These are phyloP conservation scores for Dilophus febrilis DNA, from an alignment of 2,888 invertebrate genomes.

Conservation along the genomic window DNA sequence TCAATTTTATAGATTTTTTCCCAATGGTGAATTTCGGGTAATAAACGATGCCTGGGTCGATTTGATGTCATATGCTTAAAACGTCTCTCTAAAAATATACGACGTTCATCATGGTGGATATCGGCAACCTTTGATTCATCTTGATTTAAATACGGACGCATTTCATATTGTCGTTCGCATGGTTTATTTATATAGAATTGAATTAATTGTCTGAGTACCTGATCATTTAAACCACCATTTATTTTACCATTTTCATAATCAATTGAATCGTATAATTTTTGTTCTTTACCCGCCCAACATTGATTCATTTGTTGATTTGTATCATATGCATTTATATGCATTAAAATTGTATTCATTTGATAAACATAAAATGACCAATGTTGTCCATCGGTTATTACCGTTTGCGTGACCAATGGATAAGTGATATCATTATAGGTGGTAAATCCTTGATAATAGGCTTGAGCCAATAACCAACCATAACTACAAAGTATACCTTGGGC, in stretches of 20 bases:
- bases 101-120: slow-evolving; percentile 47
- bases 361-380: slow-evolving; percentile 75
- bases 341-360: slow-evolving; percentile 72
- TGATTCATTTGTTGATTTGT: slow-evolving; percentile 57
- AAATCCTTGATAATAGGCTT: slow-evolving; percentile 76
- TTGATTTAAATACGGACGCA: slow-evolving; percentile 55
- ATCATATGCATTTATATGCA: slow-evolving; percentile 43
- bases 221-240: slow-evolving; percentile 63
- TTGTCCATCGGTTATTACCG: slow-evolving; percentile 75
- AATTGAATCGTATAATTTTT: slow-evolving; percentile 56
- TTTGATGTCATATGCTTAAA: slow-evolving; percentile 55
- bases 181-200: slow-evolving; percentile 59
- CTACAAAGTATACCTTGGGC: slow-evolving; percentile 61
- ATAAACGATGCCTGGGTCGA: slow-evolving; percentile 37
- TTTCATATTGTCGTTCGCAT: slow-evolving; percentile 36
- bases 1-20: slow-evolving; percentile 65
- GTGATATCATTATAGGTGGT: slow-evolving; percentile 78
- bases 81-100: slow-evolving; percentile 48
- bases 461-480: slow-evolving; percentile 62
- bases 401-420: slow-evolving; percentile 80
- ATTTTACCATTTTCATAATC: slow-evolving; percentile 39
- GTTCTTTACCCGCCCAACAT: slow-evolving; percentile 57
- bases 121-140: slow-evolving; percentile 43
- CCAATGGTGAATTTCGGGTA: slow-evolving; percentile 63
- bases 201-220: slow-evolving; percentile 53